Conservation (phyloP, 2,113 vertebrate genomes). For the Siphamia tubifer region DNA sequence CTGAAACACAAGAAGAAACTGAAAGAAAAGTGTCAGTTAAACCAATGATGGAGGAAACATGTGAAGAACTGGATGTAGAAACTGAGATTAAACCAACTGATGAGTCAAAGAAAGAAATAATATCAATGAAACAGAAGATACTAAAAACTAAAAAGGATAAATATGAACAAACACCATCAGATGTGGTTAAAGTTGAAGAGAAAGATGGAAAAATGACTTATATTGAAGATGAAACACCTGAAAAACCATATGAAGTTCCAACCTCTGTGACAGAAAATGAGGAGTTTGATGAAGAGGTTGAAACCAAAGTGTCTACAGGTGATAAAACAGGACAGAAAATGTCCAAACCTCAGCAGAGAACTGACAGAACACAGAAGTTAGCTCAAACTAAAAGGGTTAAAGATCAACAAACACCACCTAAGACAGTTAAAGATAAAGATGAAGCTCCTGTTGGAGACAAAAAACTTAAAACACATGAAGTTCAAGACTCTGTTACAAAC, state of each 20-base stretch:
- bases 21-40: not conserved
- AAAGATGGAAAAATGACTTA: not conserved
- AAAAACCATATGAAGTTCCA: not conserved
- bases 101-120: not conserved
- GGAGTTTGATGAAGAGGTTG: not conserved
- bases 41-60: not conserved
- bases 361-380: not conserved
- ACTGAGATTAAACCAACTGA: not conserved
- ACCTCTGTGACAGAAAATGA: not conserved
- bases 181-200: not conserved
- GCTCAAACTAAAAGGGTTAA: not conserved
- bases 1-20: not conserved
- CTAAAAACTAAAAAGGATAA: not conserved
- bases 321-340: not conserved
- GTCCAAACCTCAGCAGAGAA: not conserved
- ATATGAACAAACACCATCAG: too few relatives aligned
- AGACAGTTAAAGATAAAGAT: not conserved
- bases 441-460: not conserved
- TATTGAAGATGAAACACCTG: not conserved
- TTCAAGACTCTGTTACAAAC: too few relatives aligned
- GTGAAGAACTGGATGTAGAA: not conserved
- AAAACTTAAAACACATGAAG: not conserved
- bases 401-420: not conserved
- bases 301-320: not conserved
- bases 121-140: not conserved